phyloP scores from a whole-genome alignment of 2,888 invertebrate genomes.

The Panopea generosa region DNA sequence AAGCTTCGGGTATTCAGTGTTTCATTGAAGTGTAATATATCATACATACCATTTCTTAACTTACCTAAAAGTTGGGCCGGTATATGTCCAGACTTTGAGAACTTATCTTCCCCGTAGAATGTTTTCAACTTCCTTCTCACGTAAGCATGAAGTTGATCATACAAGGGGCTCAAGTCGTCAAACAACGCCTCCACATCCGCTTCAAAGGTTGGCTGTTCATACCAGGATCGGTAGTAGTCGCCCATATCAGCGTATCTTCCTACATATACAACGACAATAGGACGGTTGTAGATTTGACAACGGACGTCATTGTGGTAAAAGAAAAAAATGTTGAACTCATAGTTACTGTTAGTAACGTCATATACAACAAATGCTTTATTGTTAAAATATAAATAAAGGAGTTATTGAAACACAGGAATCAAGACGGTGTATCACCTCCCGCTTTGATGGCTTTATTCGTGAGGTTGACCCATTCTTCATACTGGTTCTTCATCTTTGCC shows the following conservation, averaged over 20 bases:
- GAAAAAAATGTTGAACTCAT: background rate
- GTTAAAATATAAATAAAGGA: no score
- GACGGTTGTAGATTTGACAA: no score
- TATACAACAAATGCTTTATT: no score
- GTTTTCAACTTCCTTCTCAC: conserved; percentile 90
- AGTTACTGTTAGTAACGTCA: no score
- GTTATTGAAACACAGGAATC: no score
- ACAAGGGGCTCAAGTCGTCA: conserved; percentile 89
- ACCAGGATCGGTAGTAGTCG: conserved; percentile 95
- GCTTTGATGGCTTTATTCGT: conserved; percentile 91
- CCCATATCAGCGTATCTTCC: conserved; percentile 93
- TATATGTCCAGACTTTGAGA: conserved; percentile 89
- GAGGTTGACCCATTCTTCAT: conserved; percentile 91
- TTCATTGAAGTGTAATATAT: no score
- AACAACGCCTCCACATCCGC: conserved; percentile 87
- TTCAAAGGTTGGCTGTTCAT: conserved; percentile 91
- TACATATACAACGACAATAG: no score
- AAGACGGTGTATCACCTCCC: no score
- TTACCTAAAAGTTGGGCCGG: conserved; percentile 92
- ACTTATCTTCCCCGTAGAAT: conserved; percentile 90
- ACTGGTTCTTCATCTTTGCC: conserved; percentile 90
- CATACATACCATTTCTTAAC: no score
- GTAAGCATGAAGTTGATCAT: conserved; percentile 93
- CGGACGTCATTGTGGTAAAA: background rate
- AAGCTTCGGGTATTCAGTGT: no score